phyloP scores from a whole-genome alignment of 2,888 invertebrate species.

The Anthrax anthrax region DNA sequence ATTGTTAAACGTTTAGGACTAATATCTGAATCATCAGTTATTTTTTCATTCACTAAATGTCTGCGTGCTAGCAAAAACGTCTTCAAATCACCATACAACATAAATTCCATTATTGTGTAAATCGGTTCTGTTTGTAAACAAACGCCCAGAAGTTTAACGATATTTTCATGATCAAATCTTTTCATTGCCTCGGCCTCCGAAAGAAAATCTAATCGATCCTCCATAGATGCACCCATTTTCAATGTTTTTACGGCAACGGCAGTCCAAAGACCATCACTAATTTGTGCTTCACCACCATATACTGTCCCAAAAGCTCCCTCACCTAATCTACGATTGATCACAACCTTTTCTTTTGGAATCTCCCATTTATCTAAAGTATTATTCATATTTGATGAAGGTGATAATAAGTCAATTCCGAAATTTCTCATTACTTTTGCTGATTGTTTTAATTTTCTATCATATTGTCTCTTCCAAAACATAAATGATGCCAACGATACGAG shows the following conservation, averaged over 20 bases:
- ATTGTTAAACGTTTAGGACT: constrained; percentile 63
- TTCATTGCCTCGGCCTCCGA: constrained; percentile 93
- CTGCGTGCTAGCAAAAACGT: constrained; percentile 74
- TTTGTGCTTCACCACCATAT: constrained; percentile 67
- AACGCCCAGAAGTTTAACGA: constrained; percentile 71
- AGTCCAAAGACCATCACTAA: constrained; percentile 55
- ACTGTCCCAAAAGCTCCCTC: constrained; percentile 89
- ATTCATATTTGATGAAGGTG: constrained; percentile 33
- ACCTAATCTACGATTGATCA: constrained; percentile 71
- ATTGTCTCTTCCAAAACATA: constrained; percentile 49
- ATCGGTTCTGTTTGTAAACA: constrained; percentile 78
- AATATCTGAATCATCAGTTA: constrained; percentile 54
- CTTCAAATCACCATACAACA: constrained; percentile 85
- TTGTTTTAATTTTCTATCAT: constrained; percentile 48
- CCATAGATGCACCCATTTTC: constrained; percentile 65
- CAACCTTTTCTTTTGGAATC: constrained; percentile 66
- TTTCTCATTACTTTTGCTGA: constrained; percentile 56
- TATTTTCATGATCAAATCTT: constrained; percentile 77
- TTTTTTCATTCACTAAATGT: constrained; percentile 55
- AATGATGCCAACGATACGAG: constrained; percentile 43
- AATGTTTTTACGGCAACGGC: constrained; percentile 82
- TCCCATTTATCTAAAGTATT: constrained; percentile 73
- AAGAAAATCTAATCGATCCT: constrained; percentile 80
- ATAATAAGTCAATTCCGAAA: constrained; percentile 47
- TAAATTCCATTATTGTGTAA: constrained; percentile 86